Conservation (phyloP, 2,113 vertebrate species). For the Illadopsis cleaveri region DNA sequence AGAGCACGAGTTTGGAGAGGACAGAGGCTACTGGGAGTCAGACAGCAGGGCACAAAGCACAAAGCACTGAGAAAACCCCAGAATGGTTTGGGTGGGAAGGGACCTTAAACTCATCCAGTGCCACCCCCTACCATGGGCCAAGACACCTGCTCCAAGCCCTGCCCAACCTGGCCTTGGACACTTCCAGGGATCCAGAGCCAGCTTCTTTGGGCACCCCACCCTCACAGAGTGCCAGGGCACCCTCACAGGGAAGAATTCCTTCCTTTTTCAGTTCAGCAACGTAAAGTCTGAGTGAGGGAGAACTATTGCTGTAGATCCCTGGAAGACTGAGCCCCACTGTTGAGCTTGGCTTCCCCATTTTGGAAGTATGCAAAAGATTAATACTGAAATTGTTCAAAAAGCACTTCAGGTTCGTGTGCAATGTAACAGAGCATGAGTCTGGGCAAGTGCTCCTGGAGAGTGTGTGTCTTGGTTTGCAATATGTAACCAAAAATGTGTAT, state of each 20-base stretch:
- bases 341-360: neutral
- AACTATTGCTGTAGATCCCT: neutral
- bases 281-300: neutral
- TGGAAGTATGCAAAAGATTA: neutral
- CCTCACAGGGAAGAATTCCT: neutral
- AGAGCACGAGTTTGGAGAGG: rapidly evolving
- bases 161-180: neutral
- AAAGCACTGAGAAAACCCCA: neutral
- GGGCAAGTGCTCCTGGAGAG: neutral
- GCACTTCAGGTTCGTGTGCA: rapidly evolving
- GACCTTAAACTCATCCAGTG: neutral
- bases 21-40: neutral
- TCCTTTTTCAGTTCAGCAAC: neutral
- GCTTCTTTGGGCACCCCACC: neutral
- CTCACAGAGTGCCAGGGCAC: neutral
- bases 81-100: neutral
- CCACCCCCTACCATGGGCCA: neutral
- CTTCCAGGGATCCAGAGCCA: neutral
- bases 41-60: neutral
- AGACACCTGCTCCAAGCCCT: neutral
- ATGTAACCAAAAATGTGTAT: too few relatives aligned
- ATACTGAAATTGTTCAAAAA: neutral
- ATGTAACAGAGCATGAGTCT: too few relatives aligned
- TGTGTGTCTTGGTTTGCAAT: too few relatives aligned
- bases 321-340: neutral